A percentile compares a stretch with the other conserved stretches of the same genome.
Conservation (phyloP, 2,113 vertebrate genomes). For the Scartelaos histophorus region DNA sequence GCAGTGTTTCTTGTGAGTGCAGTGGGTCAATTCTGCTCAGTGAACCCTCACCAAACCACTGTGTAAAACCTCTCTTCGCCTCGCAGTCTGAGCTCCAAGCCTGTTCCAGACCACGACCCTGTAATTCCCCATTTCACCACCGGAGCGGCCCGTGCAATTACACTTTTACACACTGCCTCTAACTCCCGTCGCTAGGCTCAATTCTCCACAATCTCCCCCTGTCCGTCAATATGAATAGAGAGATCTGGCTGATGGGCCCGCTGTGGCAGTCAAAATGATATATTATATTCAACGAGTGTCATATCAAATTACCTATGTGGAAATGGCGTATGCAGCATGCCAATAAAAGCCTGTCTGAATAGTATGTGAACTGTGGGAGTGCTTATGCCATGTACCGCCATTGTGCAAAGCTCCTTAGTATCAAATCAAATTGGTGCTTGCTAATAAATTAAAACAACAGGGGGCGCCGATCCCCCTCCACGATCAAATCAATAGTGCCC, state of each 20-base stretch:
- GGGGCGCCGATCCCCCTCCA: slow-evolving; percentile 16
- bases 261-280: slow-evolving; percentile 59
- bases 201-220: slow-evolving; percentile 47
- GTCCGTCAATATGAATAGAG: slow-evolving; percentile 61
- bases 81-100: slow-evolving; percentile 27
- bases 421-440: slow-evolving; percentile 53
- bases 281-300: slow-evolving; percentile 56
- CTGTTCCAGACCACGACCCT: slow-evolving; percentile 56
- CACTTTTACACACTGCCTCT: slow-evolving; percentile 45
- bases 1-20: slow-evolving; percentile 33
- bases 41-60: slow-evolving; percentile 37
- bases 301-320: slow-evolving; percentile 60
- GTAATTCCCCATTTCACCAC: slow-evolving; percentile 41
- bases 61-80: slow-evolving; percentile 56
- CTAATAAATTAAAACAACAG: slow-evolving; percentile 70
- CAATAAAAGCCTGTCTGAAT: slow-evolving; percentile 52
- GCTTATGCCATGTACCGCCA: background rate
- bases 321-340: slow-evolving; percentile 40
- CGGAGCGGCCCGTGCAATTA: slow-evolving; percentile 48
- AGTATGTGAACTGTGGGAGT: slow-evolving; percentile 18
- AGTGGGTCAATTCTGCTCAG: slow-evolving; percentile 39
- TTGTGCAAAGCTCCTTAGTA: slow-evolving; percentile 38
- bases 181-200: slow-evolving; percentile 42
- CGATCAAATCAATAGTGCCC: slow-evolving; percentile 66
- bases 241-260: slow-evolving; percentile 44